These are phyloP conservation scores for Tetrax tetrax DNA, from an alignment of 2,113 vertebrate species.

Conservation along the genomic window DNA sequence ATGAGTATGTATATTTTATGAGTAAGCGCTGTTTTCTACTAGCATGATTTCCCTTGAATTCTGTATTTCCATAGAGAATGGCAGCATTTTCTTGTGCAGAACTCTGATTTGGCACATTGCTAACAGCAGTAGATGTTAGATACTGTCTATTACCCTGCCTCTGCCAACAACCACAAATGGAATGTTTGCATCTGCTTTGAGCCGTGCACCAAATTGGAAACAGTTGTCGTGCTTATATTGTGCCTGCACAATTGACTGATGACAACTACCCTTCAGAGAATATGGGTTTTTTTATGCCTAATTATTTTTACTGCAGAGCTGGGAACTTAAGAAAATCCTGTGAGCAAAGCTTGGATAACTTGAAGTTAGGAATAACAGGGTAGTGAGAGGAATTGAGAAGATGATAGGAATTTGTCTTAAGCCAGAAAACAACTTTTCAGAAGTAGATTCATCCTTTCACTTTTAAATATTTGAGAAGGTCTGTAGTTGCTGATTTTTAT, in stretches of 20 bases:
- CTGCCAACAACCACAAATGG: neutral
- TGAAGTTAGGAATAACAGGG: neutral
- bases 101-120: constrained; percentile 5
- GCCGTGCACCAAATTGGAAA: neutral
- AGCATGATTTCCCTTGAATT: neutral
- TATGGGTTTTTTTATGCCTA: neutral
- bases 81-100: neutral
- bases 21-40: neutral
- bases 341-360: neutral
- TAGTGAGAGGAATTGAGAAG: neutral
- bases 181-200: constrained; percentile 49
- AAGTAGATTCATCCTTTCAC: neutral
- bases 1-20: neutral
- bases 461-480: neutral
- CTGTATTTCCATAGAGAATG: neutral
- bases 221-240: neutral
- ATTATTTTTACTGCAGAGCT: constrained; percentile 47
- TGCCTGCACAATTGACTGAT: constrained; percentile 31
- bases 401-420: neutral
- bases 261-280: constrained; percentile 4
- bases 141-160: constrained; percentile 11
- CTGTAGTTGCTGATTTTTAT: neutral
- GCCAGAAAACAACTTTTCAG: neutral
- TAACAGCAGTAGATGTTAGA: constrained; percentile 25
- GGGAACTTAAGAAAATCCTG: constrained; percentile 18